Conservation (phyloP, 2,113 vertebrate species). For the Xiphorhynchus elegans region DNA sequence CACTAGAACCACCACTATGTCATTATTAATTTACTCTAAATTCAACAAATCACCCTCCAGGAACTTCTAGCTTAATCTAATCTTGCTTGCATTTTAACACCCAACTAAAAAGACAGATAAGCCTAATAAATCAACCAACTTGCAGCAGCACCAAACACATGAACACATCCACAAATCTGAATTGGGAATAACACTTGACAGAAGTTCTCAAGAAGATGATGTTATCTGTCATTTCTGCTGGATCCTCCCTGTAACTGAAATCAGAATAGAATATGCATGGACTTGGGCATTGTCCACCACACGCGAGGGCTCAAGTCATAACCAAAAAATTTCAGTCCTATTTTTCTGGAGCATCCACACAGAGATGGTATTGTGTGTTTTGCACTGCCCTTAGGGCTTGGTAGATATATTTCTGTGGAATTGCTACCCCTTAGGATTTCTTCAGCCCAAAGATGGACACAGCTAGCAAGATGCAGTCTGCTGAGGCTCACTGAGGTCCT, state of each 20-base stretch:
- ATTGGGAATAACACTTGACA: neutral
- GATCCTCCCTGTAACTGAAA: neutral
- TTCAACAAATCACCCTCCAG: constrained; percentile 17
- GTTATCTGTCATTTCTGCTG: constrained; percentile 23
- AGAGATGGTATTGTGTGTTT: neutral
- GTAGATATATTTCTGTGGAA: neutral
- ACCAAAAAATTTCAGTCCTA: neutral
- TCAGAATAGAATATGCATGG: neutral
- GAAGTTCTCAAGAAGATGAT: constrained; percentile 21
- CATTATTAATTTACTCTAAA: constrained; percentile 7
- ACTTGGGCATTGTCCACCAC: neutral
- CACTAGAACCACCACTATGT: neutral
- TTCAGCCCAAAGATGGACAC: neutral
- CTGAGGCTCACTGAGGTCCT: neutral
- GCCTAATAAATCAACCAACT: constrained; percentile 15
- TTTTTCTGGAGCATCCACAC: neutral
- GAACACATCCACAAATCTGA: neutral
- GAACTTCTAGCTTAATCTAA: constrained; percentile 12
- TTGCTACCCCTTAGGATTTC: neutral
- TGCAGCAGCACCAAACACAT: constrained; percentile 4
- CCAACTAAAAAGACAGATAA: constrained; percentile 20
- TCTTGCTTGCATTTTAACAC: constrained; percentile 41
- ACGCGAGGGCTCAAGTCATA: neutral
- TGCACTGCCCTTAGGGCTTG: neutral
- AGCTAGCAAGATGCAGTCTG: neutral